Percentiles rank a stretch among this genome's conserved stretches.
Conservation (phyloP, 2,888 invertebrate species). For the Strigamia crassipes region DNA sequence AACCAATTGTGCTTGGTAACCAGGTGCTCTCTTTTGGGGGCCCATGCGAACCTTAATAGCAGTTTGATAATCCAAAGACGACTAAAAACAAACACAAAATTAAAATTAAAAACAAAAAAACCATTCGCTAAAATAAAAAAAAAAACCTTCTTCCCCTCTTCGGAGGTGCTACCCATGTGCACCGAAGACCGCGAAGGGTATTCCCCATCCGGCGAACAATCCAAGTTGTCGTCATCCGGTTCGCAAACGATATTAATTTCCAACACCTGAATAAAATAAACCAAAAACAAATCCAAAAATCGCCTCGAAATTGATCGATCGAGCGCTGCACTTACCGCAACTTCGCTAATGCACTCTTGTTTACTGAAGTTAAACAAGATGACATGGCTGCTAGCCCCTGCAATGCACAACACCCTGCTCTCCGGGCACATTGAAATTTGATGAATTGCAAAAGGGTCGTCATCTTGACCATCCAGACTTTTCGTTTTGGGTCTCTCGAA, state of each 20-base stretch:
- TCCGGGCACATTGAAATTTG: conserved; percentile 90
- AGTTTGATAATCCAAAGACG: conserved; percentile 57
- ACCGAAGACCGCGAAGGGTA: conserved; percentile 64
- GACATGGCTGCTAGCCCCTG: conserved; percentile 90
- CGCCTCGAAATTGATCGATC: conserved; percentile 41
- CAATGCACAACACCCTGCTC: conserved; percentile 84
- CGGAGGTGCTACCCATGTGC: conserved; percentile 59
- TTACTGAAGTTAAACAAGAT: conserved; percentile 95
- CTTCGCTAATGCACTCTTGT: conserved; percentile 81
- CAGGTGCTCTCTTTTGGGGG: conserved; percentile 83
- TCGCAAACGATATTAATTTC: conserved; percentile 88
- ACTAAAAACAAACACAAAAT: conserved; percentile 47
- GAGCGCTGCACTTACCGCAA: conserved; percentile 66
- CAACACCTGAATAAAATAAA: conserved; percentile 66
- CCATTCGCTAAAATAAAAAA: not conserved
- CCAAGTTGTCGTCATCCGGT: conserved; percentile 65
- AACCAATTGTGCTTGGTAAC: conserved; percentile 94
- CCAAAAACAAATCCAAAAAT: conserved; percentile 44
- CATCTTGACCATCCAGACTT: conserved; percentile 64
- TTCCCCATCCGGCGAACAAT: conserved; percentile 68
- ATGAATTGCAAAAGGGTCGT: conserved; percentile 88
- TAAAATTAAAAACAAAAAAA: not conserved
- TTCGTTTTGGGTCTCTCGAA: conserved; percentile 71
- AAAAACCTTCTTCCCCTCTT: conserved; percentile 54
- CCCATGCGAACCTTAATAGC: conserved; percentile 74